Conservation (phyloP, 1,140 invertebrate species). For the Acyrthosiphon pisum region DNA sequence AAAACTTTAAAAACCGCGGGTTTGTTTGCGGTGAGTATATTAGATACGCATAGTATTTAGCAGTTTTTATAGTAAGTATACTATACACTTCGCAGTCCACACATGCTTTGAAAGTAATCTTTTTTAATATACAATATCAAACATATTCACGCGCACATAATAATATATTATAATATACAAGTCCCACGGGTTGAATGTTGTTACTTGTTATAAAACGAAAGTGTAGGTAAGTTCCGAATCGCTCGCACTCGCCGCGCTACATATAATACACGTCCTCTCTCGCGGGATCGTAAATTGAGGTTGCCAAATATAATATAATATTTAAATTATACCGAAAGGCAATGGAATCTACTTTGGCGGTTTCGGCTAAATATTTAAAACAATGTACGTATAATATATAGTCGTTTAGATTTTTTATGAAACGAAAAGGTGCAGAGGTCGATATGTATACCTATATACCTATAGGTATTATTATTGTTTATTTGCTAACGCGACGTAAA, state of each 20-base stretch:
- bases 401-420: conserved; percentile 3
- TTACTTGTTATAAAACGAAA: conserved; percentile 1
- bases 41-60: background rate
- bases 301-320: background rate
- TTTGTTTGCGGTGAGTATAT: background rate
- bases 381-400: background rate
- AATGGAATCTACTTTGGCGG: background rate
- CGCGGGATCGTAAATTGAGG: background rate
- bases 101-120: background rate
- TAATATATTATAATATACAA: background rate
- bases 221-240: background rate
- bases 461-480: background rate
- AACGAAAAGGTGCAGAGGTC: background rate
- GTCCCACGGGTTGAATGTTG: background rate
- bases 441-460: background rate
- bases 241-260: too few relatives aligned
- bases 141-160: background rate
- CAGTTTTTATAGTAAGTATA: background rate
- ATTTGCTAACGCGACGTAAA: background rate
- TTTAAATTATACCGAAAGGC: background rate
- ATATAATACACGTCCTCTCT: background rate
- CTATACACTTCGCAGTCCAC: background rate
- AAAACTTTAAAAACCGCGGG: background rate
- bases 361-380: conserved; percentile 11
- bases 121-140: background rate